These are phyloP conservation scores for Acipenser ruthenus DNA, from an alignment of 2,797 vertebrate species.

Conservation along the genomic window DNA sequence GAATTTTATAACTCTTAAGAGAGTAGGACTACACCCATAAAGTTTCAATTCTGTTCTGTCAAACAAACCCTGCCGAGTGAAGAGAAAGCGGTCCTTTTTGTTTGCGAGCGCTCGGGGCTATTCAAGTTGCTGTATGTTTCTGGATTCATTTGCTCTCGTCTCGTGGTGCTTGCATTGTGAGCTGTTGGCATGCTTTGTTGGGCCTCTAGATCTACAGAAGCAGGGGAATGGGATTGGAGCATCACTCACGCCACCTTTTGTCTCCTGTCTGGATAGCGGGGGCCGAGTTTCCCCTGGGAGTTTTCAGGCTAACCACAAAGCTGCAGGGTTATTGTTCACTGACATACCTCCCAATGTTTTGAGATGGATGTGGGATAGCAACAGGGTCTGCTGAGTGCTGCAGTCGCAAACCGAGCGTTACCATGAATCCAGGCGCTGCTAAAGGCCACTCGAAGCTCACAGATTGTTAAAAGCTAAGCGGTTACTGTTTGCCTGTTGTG, in stretches of 20 bases:
- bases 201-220: too few relatives aligned
- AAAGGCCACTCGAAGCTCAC: too few relatives aligned
- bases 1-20: too few relatives aligned
- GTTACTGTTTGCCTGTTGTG: too few relatives aligned
- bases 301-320: not conserved
- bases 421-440: too few relatives aligned
- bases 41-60: too few relatives aligned
- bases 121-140: not conserved
- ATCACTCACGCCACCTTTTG: not conserved
- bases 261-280: not conserved
- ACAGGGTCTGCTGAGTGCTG: too few relatives aligned
- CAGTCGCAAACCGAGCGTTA: too few relatives aligned
- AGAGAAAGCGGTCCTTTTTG: not conserved
- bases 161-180: not conserved
- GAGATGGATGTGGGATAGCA: not conserved
- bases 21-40: too few relatives aligned
- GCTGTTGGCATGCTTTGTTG: not conserved
- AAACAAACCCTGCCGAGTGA: not conserved
- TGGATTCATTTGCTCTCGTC: not conserved
- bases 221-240: not conserved
- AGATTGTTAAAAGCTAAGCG: too few relatives aligned
- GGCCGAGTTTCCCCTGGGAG: not conserved
- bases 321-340: not conserved
- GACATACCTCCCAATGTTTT: not conserved
- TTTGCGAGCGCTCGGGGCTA: not conserved